Conservation (phyloP, 37 sponge, comb jelly and placozoan genomes). For the Oscarella lobularis region DNA sequence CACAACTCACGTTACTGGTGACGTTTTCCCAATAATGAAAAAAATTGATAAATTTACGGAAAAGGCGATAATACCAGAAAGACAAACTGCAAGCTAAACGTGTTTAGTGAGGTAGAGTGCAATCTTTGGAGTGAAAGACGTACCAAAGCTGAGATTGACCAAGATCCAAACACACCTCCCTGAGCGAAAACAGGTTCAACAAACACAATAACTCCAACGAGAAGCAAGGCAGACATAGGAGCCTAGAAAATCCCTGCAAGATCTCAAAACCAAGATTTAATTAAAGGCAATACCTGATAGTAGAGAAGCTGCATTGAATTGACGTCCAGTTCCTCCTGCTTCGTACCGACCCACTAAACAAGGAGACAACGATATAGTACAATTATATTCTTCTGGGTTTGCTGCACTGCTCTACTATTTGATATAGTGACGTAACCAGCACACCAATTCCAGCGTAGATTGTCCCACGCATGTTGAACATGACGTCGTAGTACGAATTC, state of each 20-base stretch:
- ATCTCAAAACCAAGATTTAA: too few relatives aligned
- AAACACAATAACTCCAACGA: slow-evolving; percentile 39
- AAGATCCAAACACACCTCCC: not conserved
- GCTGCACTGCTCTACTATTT: slow-evolving; percentile 34
- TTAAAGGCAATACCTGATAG: slow-evolving; percentile 70
- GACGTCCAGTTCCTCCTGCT: slow-evolving; percentile 47
- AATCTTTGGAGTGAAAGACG: not conserved
- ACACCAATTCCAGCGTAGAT: slow-evolving; percentile 49
- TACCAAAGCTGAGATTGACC: slow-evolving; percentile 22
- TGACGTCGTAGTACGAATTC: slow-evolving; percentile 63
- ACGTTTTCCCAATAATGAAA: slow-evolving; percentile 69
- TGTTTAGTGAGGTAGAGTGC: not conserved
- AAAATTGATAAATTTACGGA: slow-evolving; percentile 68
- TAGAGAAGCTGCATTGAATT: slow-evolving; percentile 80
- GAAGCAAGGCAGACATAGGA: slow-evolving; percentile 45
- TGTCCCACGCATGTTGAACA: slow-evolving; percentile 44
- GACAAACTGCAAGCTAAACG: slow-evolving; percentile 12
- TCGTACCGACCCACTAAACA: slow-evolving; percentile 48
- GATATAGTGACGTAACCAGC: slow-evolving; percentile 48
- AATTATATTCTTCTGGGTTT: not conserved
- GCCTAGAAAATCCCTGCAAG: slow-evolving; percentile 25
- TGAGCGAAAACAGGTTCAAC: slow-evolving; percentile 39
- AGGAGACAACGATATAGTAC: not conserved
- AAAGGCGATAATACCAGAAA: slow-evolving; percentile 48
- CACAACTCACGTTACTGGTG: slow-evolving; percentile 76